Evolutionary conservation across 2,888 invertebrate genomes (phyloP).

Genomic region (Noctua comes): DNA sequence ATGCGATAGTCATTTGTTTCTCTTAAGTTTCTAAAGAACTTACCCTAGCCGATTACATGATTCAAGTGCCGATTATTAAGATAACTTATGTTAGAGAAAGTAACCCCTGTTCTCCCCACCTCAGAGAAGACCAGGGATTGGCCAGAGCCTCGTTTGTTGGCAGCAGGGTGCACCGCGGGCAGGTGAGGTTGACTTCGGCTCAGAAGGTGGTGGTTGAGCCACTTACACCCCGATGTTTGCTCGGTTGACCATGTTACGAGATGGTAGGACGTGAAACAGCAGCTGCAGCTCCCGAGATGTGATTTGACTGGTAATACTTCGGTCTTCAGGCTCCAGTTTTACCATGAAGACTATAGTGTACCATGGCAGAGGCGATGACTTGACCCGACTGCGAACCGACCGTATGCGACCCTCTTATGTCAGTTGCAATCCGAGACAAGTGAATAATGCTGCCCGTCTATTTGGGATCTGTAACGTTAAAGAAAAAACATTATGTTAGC

Average conservation of each 20-base stretch:
- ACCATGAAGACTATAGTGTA: neutral
- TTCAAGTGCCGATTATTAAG: neutral
- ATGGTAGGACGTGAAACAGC: neutral
- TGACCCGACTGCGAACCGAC: neutral
- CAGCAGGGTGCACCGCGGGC: constrained; percentile 50
- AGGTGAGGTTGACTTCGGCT: constrained; percentile 37
- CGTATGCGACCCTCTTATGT: rapidly evolving
- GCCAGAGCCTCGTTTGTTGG: constrained; percentile 18
- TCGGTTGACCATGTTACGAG: neutral
- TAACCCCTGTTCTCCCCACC: neutral
- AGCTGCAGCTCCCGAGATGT: neutral
- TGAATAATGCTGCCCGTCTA: neutral
- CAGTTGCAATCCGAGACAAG: neutral
- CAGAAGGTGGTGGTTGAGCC: constrained; percentile 17
- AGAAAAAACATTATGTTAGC: neutral
- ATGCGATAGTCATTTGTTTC: neutral
- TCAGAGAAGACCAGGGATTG: neutral
- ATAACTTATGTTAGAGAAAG: neutral
- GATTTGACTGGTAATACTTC: neutral
- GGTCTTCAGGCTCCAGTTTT: neutral
- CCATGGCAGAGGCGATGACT: neutral
- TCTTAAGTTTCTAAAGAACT: neutral
- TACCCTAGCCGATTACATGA: neutral
- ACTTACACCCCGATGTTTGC: constrained; percentile 30
- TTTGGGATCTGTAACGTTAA: constrained; percentile 5